Conservation (phyloP, 2,113 vertebrate genomes). For the Motacilla alba region DNA sequence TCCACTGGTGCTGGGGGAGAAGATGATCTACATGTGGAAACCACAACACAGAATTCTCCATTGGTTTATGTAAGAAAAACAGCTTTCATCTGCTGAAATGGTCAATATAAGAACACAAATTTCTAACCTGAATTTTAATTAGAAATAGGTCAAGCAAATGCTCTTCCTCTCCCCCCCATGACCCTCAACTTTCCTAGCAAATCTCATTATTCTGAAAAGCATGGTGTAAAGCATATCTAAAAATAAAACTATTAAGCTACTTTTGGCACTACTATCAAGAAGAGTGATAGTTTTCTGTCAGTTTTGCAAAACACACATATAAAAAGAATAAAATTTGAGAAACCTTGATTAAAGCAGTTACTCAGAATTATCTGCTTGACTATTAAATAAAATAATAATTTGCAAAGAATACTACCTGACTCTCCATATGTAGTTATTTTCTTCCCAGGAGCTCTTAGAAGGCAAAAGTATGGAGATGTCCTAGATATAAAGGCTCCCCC, state of each 20-base stretch:
- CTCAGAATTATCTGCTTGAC: not conserved
- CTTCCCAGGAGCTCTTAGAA: not conserved
- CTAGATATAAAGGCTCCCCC: not conserved
- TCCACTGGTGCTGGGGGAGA: not conserved
- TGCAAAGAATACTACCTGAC: not conserved
- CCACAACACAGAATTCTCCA: not conserved
- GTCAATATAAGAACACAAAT: not conserved
- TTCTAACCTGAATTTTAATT: not conserved
- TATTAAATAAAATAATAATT: not conserved
- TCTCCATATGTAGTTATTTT: not conserved
- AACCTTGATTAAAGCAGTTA: not conserved
- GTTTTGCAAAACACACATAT: not conserved
- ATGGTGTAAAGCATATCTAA: not conserved
- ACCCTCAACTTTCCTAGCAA: not conserved
- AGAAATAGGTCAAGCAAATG: not conserved
- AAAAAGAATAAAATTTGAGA: not conserved
- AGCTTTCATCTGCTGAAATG: not conserved
- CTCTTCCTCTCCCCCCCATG: not conserved
- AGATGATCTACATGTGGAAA: slow-evolving; percentile 17
- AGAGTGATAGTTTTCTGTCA: not conserved
- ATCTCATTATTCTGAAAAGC: not conserved
- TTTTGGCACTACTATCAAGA: not conserved
- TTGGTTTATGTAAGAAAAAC: not conserved
- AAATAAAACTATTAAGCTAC: not conserved
- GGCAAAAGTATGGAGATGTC: not conserved